phyloP scores from a whole-genome alignment of 2,797 vertebrate genomes.

The Sebastolobus alascanus region DNA sequence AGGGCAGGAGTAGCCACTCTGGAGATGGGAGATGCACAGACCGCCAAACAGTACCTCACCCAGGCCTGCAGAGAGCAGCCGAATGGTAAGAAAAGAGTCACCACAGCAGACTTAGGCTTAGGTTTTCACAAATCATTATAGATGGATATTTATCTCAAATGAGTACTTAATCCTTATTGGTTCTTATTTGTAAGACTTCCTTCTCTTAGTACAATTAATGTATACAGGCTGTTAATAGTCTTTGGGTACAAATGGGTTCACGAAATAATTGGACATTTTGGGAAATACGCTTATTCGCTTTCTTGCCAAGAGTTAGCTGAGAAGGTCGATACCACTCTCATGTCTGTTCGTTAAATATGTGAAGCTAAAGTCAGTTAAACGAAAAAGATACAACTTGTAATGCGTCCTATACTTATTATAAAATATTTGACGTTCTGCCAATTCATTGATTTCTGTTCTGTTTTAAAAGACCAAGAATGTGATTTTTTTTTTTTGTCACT shows the following conservation, averaged over 20 bases:
- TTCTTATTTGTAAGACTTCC: background rate
- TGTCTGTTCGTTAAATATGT: background rate
- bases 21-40: conserved; percentile 89
- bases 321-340: background rate
- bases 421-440: background rate
- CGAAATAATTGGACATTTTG: background rate
- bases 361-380: background rate
- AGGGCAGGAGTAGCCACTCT: conserved; percentile 90
- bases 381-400: background rate
- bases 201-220: background rate
- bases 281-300: background rate
- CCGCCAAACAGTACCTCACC: conserved; percentile 86
- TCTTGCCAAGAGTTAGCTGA: background rate
- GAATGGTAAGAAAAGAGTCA: conserved; percentile 84
- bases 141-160: background rate
- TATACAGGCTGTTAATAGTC: background rate
- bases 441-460: background rate
- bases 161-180: background rate
- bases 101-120: background rate
- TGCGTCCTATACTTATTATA: background rate
- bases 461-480: background rate
- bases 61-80: conserved; percentile 87
- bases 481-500: background rate
- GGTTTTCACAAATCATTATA: background rate
- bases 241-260: too few relatives aligned